Conservation (phyloP, 2,888 invertebrate genomes). For the Eupeodes luniger region DNA sequence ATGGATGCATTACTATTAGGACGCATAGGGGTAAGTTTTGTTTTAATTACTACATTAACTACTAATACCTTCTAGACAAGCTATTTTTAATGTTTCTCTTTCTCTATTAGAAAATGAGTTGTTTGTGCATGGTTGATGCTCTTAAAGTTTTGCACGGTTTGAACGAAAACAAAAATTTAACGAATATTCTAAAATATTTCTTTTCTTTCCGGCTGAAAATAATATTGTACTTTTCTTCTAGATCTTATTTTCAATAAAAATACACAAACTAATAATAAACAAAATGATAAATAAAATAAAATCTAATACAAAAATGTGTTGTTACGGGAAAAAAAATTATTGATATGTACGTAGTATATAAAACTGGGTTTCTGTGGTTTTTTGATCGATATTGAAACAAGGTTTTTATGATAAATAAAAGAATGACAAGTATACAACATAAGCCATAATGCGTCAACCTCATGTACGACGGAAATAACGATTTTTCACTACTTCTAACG, state of each 20-base stretch:
- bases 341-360: no score
- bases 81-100: constrained; percentile 52
- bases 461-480: no score
- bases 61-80: constrained; percentile 61
- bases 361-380: no score
- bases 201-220: neutral
- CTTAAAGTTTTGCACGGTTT: constrained; percentile 21
- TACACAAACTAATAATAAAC: no score
- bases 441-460: no score
- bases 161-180: neutral
- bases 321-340: no score
- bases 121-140: constrained; percentile 31
- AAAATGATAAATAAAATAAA: no score
- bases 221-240: neutral
- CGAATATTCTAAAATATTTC: neutral
- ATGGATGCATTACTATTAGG: constrained; percentile 92
- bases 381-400: no score
- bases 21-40: constrained; percentile 89
- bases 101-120: constrained; percentile 1
- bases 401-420: no score
- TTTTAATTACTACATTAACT: constrained; percentile 28
- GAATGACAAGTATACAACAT: no score
- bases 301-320: no score
- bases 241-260: neutral
- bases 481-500: no score